phyloP scores from a whole-genome alignment of 2,888 invertebrate species.

The Spodoptera picta region DNA sequence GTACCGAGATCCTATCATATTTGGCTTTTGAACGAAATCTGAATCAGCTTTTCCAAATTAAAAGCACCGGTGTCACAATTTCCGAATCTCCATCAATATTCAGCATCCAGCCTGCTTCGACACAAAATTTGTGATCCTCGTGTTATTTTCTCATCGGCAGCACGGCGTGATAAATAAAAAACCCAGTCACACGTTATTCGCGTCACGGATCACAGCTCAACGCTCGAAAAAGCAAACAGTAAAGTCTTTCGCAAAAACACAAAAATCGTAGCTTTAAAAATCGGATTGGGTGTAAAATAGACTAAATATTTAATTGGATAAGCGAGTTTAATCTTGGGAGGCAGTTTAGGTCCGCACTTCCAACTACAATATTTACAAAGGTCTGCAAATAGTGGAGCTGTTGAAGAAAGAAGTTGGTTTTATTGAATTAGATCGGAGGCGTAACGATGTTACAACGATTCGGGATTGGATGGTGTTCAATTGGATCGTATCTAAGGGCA shows the following conservation, averaged over 20 bases:
- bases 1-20: neutral
- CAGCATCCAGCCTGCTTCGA: conserved; percentile 8
- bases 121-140: conserved; percentile 19
- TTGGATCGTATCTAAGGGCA: conserved; percentile 39
- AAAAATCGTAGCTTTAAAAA: conserved; percentile 39
- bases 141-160: conserved; percentile 35
- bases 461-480: conserved; percentile 35
- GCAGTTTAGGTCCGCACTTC: conserved; percentile 59
- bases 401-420: conserved; percentile 51
- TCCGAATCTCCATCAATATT: conserved; percentile 34
- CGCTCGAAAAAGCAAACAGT: conserved; percentile 34
- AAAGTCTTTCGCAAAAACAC: conserved; percentile 22
- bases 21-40: conserved; percentile 4
- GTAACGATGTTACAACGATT: conserved; percentile 54
- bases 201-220: conserved; percentile 27
- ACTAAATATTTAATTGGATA: conserved; percentile 68
- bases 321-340: conserved; percentile 67
- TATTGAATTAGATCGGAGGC: conserved; percentile 56
- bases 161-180: conserved; percentile 42
- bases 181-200: conserved; percentile 23
- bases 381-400: conserved; percentile 56
- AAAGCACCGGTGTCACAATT: conserved; percentile 22
- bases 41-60: conserved; percentile 5
- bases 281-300: conserved; percentile 47
- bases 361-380: conserved; percentile 71